Evolutionary conservation across 64 coral and sea anemone genomes (phyloP), one percentile per base, ranked within the genome.

Genomic region (Montipora foliosa): DNA sequence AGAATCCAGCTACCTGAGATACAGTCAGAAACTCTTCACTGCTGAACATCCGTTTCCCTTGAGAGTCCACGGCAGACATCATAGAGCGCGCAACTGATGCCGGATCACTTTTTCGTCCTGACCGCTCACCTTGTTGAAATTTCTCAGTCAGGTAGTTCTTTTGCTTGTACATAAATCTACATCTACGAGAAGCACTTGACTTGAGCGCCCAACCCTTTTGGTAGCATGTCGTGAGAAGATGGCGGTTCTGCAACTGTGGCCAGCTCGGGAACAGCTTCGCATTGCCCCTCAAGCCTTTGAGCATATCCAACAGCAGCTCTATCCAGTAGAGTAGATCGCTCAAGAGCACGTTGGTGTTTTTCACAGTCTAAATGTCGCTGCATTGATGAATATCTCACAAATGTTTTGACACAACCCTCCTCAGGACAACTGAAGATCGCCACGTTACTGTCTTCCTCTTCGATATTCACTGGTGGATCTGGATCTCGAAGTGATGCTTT

Each of bases 41-140:
- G 22, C 22, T 22, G 22, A 22, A 22, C 22, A 22, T 22, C 22
- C 22, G 22, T 22, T 22, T 22, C 22, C 22, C 22, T 22, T 22
- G 22, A 22, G 22, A 22, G 22, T 22, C 22, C 22, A 22, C 22
- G 22, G 22, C 22, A 80, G 64, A 75, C 79, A 87, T 89, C 95
- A 96, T 96, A 59, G 91, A 89, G 69, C 80, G 85, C 60, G 88
- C 80, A 69, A 96, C 91, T 70, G 91, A 90, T 84, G 95, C 95
- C 75, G 81, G 91, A 81, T 96, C 95, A 90, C 74, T 75, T 83
- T 96, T 96, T 76, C 79, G 88, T 59, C 82, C 82, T 76, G 91
- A 85, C 87, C 62, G 81, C 80, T 96, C 95, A 87, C 91, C 91
- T 90, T 87, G 87, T 92, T 87, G 89, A 90, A 96, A 93, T 88